Evolutionary conservation across 1,140 invertebrate genomes (phyloP).

Genomic region (Chelonus insularis): DNA sequence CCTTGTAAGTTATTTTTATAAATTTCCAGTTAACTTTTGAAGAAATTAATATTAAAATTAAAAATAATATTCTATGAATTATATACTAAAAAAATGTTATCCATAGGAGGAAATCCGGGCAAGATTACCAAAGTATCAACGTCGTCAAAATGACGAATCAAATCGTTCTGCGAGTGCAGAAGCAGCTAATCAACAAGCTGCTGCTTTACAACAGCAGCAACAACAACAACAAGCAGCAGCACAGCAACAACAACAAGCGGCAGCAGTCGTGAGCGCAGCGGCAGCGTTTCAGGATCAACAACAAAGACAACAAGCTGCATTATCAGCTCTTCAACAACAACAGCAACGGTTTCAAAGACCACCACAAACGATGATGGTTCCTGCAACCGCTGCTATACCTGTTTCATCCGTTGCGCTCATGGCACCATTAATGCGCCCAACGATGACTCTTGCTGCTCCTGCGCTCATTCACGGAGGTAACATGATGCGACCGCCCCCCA

Average conservation of each 20-base stretch:
- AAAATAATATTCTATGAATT: constrained; percentile 9
- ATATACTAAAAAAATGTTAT: too few species aligned
- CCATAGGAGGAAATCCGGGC: constrained; percentile 89
- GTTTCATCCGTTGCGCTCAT: constrained; percentile 64
- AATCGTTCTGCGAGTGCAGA: constrained; percentile 60
- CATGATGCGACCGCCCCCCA: constrained; percentile 74
- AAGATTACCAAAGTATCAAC: constrained; percentile 73
- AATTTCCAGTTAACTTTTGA: too few species aligned
- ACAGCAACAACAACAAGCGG: constrained; percentile 43
- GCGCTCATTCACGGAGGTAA: constrained; percentile 71
- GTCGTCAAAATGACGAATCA: constrained; percentile 58
- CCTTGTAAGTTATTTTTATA: constrained; percentile 69
- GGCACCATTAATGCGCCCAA: constrained; percentile 65
- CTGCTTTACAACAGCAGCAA: constrained; percentile 48
- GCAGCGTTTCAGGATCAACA: constrained; percentile 36
- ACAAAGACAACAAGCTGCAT: constrained; percentile 40
- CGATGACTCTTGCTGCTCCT: constrained; percentile 68
- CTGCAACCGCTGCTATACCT: constrained; percentile 56
- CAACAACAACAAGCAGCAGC: constrained; percentile 44
- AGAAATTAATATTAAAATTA: too few species aligned
- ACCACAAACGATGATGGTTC: constrained; percentile 54
- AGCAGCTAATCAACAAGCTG: constrained; percentile 59
- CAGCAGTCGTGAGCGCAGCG: constrained; percentile 16
- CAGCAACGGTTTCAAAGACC: constrained; percentile 49
- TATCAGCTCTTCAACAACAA: constrained; percentile 45